Conservation (phyloP, 2,113 vertebrate species). For the Eublepharis macularius region DNA sequence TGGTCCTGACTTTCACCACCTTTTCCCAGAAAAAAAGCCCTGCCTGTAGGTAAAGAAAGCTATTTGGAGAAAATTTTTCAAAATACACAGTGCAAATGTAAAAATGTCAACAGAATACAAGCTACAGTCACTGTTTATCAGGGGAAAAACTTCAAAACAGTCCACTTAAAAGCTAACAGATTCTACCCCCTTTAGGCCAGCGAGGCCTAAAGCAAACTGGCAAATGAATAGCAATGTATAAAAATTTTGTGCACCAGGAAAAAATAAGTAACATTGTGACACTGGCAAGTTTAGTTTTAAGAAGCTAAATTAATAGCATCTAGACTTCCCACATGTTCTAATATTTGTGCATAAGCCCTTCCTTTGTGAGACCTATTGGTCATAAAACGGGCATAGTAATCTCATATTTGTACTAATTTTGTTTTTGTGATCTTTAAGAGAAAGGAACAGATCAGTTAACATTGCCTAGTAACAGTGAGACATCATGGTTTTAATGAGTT, state of each 20-base stretch:
- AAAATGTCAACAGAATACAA: background rate
- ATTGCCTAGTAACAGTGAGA: background rate
- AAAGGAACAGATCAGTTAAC: background rate
- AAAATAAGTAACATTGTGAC: background rate
- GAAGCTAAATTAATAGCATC: background rate
- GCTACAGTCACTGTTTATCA: background rate
- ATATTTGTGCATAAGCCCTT: background rate
- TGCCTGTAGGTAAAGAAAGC: background rate
- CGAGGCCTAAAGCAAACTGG: too few species aligned
- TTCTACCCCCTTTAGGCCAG: too few species aligned
- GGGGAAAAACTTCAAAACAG: too few species aligned
- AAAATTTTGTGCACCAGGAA: background rate
- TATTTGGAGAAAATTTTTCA: background rate
- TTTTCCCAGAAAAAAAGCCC: too few species aligned
- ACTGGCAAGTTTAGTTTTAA: background rate
- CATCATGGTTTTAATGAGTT: background rate
- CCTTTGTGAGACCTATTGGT: background rate
- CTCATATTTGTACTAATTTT: background rate
- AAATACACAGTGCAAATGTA: background rate
- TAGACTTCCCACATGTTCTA: background rate
- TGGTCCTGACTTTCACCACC: too few species aligned
- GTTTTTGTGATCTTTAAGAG: background rate
- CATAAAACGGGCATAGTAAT: background rate
- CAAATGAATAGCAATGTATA: background rate
- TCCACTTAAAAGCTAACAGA: too few species aligned